phyloP scores from a whole-genome alignment of 1,140 invertebrate species.

The Magallana ariakensis region DNA sequence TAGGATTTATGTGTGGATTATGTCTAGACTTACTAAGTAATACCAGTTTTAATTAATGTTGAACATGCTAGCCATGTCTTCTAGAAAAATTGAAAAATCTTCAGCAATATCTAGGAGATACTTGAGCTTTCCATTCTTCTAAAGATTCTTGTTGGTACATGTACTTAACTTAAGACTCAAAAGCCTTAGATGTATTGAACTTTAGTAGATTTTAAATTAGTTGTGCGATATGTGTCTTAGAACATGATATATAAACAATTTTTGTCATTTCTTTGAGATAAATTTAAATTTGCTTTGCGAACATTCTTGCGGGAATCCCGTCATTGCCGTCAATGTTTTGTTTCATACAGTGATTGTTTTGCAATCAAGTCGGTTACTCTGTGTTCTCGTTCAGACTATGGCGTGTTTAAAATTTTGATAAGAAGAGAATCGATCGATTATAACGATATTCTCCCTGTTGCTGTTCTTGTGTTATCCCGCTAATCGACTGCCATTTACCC shows the following conservation, averaged over 20 bases:
- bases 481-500: slow-evolving; percentile 27
- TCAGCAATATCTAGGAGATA: not conserved
- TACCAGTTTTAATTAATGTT: too few relatives aligned
- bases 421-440: slow-evolving; percentile 28
- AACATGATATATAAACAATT: too few relatives aligned
- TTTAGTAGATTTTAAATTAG: too few relatives aligned
- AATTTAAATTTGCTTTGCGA: not conserved
- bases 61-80: not conserved
- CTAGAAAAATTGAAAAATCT: not conserved
- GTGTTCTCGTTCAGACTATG: not conserved
- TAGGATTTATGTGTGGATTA: too few relatives aligned
- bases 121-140: too few relatives aligned
- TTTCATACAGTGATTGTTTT: not conserved
- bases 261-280: not conserved
- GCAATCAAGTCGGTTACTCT: not conserved
- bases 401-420: slow-evolving; percentile 7
- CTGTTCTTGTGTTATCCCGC: slow-evolving; percentile 8
- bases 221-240: too few relatives aligned
- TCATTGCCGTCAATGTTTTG: not conserved
- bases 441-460: slow-evolving; percentile 18
- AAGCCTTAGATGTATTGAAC: too few relatives aligned
- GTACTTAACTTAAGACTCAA: too few relatives aligned
- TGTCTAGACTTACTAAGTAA: too few relatives aligned
- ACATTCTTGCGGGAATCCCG: not conserved
- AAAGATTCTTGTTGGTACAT: too few relatives aligned